Conservation (phyloP, 2,797 vertebrate genomes). For the Peromyscus aztecus region DNA sequence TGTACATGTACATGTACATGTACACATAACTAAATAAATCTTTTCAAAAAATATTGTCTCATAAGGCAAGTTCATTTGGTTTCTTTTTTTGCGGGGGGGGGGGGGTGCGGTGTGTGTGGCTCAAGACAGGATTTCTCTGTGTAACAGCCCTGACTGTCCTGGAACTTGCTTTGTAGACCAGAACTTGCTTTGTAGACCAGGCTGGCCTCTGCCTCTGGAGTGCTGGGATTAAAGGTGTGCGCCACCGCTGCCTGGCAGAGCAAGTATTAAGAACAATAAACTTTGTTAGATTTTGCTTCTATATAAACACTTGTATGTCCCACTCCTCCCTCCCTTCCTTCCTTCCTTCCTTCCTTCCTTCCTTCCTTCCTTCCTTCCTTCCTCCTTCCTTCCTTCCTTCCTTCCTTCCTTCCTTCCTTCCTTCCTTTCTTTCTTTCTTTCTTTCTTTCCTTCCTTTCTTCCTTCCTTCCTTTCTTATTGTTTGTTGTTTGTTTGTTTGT, state of each 20-base stretch:
- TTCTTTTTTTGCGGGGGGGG: neutral
- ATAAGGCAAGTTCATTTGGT: neutral
- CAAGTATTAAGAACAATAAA: neutral
- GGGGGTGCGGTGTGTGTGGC: neutral
- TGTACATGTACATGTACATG: neutral
- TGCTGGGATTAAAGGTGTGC: neutral
- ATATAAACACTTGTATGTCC: neutral
- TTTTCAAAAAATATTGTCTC: neutral
- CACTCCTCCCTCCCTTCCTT: neutral
- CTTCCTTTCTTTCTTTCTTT: neutral
- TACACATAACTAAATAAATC: neutral
- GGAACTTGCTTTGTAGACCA: neutral
- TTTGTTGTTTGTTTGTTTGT: neutral
- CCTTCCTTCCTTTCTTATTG: neutral
- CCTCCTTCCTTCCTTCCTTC: neutral
- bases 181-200: neutral
- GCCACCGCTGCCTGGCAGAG: neutral
- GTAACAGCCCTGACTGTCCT: neutral
- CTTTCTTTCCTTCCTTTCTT: neutral
- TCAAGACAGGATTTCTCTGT: neutral
- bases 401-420: neutral
- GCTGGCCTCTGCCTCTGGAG: neutral
- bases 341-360: too few relatives aligned
- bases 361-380: neutral
- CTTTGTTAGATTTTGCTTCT: neutral